phyloP scores from a whole-genome alignment of 2,113 vertebrate genomes.

The Phylloscopus trochilus region DNA sequence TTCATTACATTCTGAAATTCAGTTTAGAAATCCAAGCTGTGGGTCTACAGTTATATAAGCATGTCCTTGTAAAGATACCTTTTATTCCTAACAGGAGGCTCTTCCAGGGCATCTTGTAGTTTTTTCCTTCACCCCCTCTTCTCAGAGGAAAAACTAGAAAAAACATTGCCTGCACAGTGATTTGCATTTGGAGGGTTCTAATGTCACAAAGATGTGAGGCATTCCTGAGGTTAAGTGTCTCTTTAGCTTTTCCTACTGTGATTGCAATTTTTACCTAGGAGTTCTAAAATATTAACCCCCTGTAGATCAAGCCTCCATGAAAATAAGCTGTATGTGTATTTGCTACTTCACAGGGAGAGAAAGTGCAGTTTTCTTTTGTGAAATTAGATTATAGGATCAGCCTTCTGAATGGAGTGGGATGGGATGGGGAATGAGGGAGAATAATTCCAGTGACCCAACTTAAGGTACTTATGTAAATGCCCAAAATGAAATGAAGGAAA shows the following conservation, averaged over 20 bases:
- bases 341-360: neutral
- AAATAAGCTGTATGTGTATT: neutral
- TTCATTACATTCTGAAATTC: neutral
- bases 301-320: neutral
- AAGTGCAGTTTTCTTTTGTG: neutral
- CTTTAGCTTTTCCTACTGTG: neutral
- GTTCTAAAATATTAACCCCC: neutral
- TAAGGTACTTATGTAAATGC: conserved; percentile 15
- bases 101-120: neutral
- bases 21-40: neutral
- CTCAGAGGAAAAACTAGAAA: neutral
- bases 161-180: neutral
- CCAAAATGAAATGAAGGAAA: conserved; percentile 21
- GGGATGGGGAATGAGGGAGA: neutral
- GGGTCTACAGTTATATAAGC: neutral
- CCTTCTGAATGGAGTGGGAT: neutral
- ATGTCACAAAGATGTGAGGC: neutral
- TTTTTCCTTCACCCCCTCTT: neutral
- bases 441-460: conserved; percentile 8
- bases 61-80: neutral
- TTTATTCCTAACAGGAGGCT: conserved; percentile 43
- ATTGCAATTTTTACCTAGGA: neutral
- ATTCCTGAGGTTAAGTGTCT: neutral
- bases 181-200: neutral
- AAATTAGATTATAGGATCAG: neutral